These are phyloP conservation scores for Diadegma fenestrale DNA, from an alignment of 2,888 invertebrate genomes.

Conservation along the genomic window DNA sequence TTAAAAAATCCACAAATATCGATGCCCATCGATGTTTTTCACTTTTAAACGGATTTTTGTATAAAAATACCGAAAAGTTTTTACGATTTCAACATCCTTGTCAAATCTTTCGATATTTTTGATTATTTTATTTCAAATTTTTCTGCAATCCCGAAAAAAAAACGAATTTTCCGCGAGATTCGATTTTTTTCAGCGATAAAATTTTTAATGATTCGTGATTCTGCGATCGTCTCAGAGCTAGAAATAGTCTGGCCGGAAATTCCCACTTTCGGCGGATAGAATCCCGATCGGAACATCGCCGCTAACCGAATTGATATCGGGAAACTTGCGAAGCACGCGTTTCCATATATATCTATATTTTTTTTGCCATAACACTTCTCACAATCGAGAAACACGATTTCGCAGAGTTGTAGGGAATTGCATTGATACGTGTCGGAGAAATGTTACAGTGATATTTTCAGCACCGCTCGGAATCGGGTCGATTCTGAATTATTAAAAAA, in stretches of 20 bases:
- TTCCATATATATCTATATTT: neutral
- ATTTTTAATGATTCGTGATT: neutral
- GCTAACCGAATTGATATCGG: conserved; percentile 36
- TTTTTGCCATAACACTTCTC: conserved; percentile 4
- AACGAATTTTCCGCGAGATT: neutral
- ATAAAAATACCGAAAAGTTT: neutral
- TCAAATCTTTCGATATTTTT: neutral
- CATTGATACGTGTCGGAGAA: neutral
- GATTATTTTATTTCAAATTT: neutral
- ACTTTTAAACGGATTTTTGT: neutral
- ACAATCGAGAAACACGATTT: conserved; percentile 9
- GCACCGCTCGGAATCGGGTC: neutral
- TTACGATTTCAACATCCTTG: neutral
- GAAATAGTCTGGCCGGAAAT: neutral
- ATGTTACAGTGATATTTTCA: neutral
- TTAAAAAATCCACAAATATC: neutral
- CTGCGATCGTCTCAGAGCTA: neutral
- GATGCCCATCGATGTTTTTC: neutral
- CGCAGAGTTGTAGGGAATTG: neutral
- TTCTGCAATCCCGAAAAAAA: neutral
- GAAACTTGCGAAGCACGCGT: conserved; percentile 36
- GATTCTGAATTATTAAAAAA: neutral
- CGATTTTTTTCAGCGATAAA: neutral
- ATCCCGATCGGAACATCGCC: conserved; percentile 52
- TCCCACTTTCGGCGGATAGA: conserved; percentile 23